Percentiles rank a stretch among this genome's conserved stretches.
phyloP scores from a whole-genome alignment of 1,140 invertebrate species.

The Stegodyphus dumicola region DNA sequence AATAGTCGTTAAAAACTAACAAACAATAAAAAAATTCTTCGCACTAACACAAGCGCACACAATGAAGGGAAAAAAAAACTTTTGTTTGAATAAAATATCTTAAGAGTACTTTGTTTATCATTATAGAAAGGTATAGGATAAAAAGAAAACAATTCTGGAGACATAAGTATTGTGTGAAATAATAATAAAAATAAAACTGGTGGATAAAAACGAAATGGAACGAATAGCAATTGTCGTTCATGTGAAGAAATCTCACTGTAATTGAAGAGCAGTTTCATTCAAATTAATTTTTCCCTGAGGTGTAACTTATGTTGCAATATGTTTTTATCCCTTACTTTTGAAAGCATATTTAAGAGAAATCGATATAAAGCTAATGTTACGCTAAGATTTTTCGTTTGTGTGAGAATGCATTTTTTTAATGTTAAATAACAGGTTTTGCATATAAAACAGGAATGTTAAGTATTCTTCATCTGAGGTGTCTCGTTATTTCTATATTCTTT shows the following conservation, averaged over 20 bases:
- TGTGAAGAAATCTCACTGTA: constrained; percentile 34
- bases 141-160: constrained; percentile 21
- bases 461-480: too few species aligned
- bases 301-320: constrained; percentile 33
- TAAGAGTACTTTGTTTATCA: constrained; percentile 24
- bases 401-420: too few species aligned
- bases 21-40: background rate
- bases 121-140: constrained; percentile 6
- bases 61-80: background rate
- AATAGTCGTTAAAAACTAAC: constrained; percentile 32
- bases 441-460: too few species aligned
- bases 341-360: constrained; percentile 29
- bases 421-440: too few species aligned
- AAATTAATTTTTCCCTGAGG: constrained; percentile 47
- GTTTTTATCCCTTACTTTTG: background rate
- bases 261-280: constrained; percentile 49
- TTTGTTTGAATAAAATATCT: constrained; percentile 37
- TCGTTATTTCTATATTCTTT: too few species aligned
- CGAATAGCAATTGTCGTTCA: constrained; percentile 44
- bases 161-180: background rate
- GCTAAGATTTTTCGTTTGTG: too few species aligned
- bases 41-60: background rate
- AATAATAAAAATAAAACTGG: background rate
- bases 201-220: constrained; percentile 34
- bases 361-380: background rate